A percentile compares a stretch with the other conserved stretches of the same genome.
Conservation (phyloP, 2,888 invertebrate species). For the Hypolimnas misippus region DNA sequence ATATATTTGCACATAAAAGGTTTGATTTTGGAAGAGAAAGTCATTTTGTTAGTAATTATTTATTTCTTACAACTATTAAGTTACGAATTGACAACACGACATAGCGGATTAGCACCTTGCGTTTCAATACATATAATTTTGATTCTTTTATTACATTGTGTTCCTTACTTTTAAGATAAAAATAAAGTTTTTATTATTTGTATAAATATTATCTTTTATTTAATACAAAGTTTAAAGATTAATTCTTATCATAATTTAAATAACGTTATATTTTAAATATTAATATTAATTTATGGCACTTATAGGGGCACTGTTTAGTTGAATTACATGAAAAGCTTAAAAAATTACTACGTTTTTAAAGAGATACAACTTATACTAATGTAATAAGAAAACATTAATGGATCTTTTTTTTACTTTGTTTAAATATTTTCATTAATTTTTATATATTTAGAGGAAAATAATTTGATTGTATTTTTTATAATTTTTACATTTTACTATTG, state of each 20-base stretch:
- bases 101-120: constrained; percentile 11
- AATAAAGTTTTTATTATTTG: not conserved
- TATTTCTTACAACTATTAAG: constrained; percentile 12
- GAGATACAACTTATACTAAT: not conserved
- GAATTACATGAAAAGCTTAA: not conserved
- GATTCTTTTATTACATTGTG: constrained; percentile 12
- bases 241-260: not conserved
- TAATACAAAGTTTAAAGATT: not conserved
- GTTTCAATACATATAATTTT: not conserved
- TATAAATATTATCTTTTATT: not conserved
- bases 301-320: not conserved
- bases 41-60: constrained; percentile 22
- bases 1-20: too few species aligned
- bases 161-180: constrained; percentile 12
- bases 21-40: not conserved
- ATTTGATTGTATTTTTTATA: too few species aligned
- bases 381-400: too few species aligned
- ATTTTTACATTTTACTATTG: too few species aligned
- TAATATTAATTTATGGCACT: constrained; percentile 4
- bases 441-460: too few species aligned
- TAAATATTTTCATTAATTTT: too few species aligned
- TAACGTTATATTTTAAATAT: not conserved
- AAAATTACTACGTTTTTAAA: not conserved
- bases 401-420: too few species aligned
- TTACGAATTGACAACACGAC: constrained; percentile 4